These are phyloP conservation scores for Drosophila gaucha DNA, from an alignment of 2,888 invertebrate species.

Conservation along the genomic window DNA sequence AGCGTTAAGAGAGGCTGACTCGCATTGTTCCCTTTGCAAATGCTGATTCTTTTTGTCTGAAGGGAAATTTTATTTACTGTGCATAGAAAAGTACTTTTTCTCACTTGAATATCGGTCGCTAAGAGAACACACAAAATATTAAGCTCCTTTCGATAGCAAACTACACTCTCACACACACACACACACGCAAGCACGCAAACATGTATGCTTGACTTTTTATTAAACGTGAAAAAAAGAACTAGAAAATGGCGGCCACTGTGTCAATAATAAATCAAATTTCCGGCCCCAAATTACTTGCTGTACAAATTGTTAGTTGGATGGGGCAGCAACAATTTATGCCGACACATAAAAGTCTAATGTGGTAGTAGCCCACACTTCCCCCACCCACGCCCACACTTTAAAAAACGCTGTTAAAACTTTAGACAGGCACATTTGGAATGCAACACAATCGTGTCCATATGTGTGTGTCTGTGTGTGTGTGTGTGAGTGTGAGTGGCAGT, in stretches of 20 bases:
- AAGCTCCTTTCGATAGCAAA: too few relatives aligned
- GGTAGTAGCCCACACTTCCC: not conserved
- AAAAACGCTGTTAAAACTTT: slow-evolving; percentile 47
- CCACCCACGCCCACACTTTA: not conserved
- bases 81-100: too few relatives aligned
- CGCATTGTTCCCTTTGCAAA: not conserved
- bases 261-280: slow-evolving; percentile 47
- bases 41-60: too few relatives aligned
- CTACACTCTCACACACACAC: not conserved
- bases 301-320: slow-evolving; percentile 38
- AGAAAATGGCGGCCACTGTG: not conserved
- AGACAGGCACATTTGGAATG: slow-evolving; percentile 31
- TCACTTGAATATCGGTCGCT: too few relatives aligned
- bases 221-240: not conserved
- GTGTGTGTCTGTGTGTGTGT: slow-evolving; percentile 3
- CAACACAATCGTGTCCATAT: slow-evolving; percentile 16
- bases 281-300: slow-evolving; percentile 38
- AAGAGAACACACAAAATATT: too few relatives aligned
- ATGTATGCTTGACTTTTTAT: not conserved
- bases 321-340: slow-evolving; percentile 58
- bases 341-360: slow-evolving; percentile 44
- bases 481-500: slow-evolving; percentile 30
- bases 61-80: too few relatives aligned
- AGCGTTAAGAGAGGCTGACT: not conserved
- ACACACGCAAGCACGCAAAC: not conserved